Evolutionary conservation across 1,140 invertebrate genomes (phyloP), one percentile per base, ranked within the genome.

Genomic region (Lepidurus couesii): DNA sequence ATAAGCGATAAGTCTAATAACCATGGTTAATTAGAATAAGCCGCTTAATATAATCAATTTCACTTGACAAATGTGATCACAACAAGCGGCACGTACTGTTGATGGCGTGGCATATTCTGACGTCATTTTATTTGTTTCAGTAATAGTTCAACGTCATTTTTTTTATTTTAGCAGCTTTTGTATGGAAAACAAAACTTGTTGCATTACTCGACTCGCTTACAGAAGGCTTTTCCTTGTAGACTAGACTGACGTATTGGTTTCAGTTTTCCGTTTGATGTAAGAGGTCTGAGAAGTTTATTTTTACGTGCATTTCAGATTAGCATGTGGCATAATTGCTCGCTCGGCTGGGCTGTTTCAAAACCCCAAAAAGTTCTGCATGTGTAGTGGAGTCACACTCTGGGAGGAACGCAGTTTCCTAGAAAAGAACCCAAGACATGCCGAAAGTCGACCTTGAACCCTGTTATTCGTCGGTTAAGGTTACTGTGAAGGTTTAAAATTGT

Each of bases 291-390:
- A 65, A 65, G 1, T 21, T 65, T 65, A 7, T 65, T 1, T 21
- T 65, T 65, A 21, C 53, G 53, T 65, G 16, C 16, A 21, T n/a
- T 65, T 65, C 82, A 92, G 90, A 79, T 82, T 93, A 75, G 89
- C 89, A 1, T 93, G 92, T 85, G 93, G 92, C 1, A 90, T 94
- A n/a, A 92, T 94, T 79, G 92, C 92, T 0, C 86, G 93, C 77
- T 92, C 92, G 26, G 90, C 93, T 34, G 92, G 92, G 42, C 84
- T 95, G n/a, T 90, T 93, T 84, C 86, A 93, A 83, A 95, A 95
- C 84, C 88, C 89, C 6, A 94, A 95, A 84, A 88, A 88, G n/a
- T 90, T 95, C 79, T 95, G 93, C 85, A 89, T 91, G 11, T 94
- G 93, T 86, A 92, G 93, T 87, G 93, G 92, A 1, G 87, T 91